Evolutionary conservation across 2,113 vertebrate genomes (phyloP), one percentile per base, ranked within the genome.

Genomic region (Columba livia): DNA sequence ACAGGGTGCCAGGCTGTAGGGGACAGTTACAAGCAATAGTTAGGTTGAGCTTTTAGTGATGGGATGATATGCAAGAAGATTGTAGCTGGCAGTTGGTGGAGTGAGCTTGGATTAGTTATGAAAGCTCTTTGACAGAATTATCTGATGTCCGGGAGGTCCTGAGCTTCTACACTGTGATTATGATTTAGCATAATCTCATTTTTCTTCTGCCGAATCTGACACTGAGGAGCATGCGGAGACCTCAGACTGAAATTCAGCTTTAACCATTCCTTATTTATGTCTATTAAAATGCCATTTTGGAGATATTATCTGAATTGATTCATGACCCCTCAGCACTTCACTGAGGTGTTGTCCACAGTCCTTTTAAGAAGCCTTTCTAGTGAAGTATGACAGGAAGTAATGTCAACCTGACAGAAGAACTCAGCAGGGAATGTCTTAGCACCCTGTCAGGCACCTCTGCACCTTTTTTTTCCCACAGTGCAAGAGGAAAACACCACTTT

Each of bases 11-110:
- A 67, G 12, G 34, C 21, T 74, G 6, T 13, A 18, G 9, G 6
- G 9, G 11, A 4, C 5, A 5, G 0, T 15, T 75, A 28, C 10
- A 29, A 69, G 7, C 20, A 42, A 6, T 3, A 48, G 9, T 53
- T 38, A 21, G 13, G 11, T 19, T 36, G 44, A 83, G 29, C 3
- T 88, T 94, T 92, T n/a, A 72, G 11, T 13, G 50, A 9, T 6
- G 5, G 20, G 13, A 48, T 56, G 23, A 7, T 10, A 15, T 2
- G 9, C 20, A 62, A n/a, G 12, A 66, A 48, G 24, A 61, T 29
- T 62, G 23, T 50, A 58, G 12, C 6, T 26, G 51, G 25, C 11
- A 60, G 15, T 1, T 64, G 62, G 20, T 48, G 10, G 36, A 72
- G 32, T n/a, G 40, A 71, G 6, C 10, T 78, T 85, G 15, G 26